These are phyloP conservation scores for Xestia rhomboidea DNA, from an alignment of 2,888 invertebrate species.

Conservation along the genomic window DNA sequence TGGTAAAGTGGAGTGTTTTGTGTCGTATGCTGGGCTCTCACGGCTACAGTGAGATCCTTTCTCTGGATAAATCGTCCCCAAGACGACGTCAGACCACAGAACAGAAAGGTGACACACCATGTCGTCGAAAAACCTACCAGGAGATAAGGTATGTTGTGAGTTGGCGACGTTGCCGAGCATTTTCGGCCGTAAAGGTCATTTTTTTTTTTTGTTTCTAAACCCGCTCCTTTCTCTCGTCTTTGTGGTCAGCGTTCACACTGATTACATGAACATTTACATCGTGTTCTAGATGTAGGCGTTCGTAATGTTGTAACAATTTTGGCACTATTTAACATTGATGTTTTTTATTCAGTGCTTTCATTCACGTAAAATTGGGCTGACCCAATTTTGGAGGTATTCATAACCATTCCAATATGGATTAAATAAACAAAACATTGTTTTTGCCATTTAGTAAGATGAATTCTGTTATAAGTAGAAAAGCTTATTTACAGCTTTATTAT, in stretches of 20 bases:
- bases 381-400: slow-evolving; percentile 27
- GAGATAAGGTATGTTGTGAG: slow-evolving; percentile 93
- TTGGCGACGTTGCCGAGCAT: slow-evolving; percentile 67
- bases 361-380: slow-evolving; percentile 29
- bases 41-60: slow-evolving; percentile 89
- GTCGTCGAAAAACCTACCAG: slow-evolving; percentile 95
- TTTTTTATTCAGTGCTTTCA: slow-evolving; percentile 26
- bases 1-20: slow-evolving; percentile 89
- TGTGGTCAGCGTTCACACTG: slow-evolving; percentile 66
- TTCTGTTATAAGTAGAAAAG: background rate
- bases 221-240: slow-evolving; percentile 84
- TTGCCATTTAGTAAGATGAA: background rate
- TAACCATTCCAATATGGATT: background rate
- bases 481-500: background rate
- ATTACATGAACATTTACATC: slow-evolving; percentile 52
- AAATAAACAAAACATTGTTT: slow-evolving; percentile 15
- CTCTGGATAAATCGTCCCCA: slow-evolving; percentile 89
- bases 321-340: slow-evolving; percentile 11
- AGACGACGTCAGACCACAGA: slow-evolving; percentile 87
- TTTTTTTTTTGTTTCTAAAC: slow-evolving; percentile 84
- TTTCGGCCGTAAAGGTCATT: slow-evolving; percentile 80
- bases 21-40: slow-evolving; percentile 90
- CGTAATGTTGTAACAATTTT: slow-evolving; percentile 33
- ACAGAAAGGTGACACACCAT: slow-evolving; percentile 90
- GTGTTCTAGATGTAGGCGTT: slow-evolving; percentile 19